Percentiles rank a stretch among this genome's conserved stretches.
Conservation (phyloP, 2,113 vertebrate genomes). For the Pedionomus torquatus region DNA sequence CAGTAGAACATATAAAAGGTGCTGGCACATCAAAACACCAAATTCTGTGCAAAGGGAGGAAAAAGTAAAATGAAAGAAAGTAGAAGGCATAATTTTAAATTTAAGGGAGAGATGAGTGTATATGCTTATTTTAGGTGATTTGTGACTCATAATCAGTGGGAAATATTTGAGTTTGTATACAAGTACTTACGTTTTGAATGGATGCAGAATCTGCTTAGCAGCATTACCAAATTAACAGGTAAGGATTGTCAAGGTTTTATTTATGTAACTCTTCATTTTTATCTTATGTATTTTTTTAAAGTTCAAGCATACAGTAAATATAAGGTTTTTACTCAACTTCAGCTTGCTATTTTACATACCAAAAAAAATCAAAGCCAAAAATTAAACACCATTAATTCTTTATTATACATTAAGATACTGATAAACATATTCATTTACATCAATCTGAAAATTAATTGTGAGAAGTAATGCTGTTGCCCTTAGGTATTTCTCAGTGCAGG, state of each 20-base stretch:
- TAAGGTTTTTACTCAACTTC: background rate
- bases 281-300: background rate
- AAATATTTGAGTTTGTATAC: background rate
- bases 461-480: background rate
- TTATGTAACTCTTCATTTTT: background rate
- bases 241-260: background rate
- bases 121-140: background rate
- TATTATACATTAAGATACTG: background rate
- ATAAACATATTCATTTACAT: background rate
- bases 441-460: background rate
- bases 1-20: background rate
- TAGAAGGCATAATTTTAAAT: background rate
- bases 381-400: background rate
- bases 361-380: background rate
- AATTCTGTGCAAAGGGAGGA: background rate
- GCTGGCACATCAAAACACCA: background rate
- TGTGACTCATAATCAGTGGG: background rate
- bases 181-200: background rate
- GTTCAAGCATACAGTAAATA: background rate
- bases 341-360: background rate
- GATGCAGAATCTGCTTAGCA: background rate
- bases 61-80: background rate
- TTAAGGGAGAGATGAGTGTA: background rate
- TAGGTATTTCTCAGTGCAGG: background rate
- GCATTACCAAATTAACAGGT: background rate